A percentile compares a stretch with the other conserved stretches of the same genome.
Evolutionary conservation across 2,888 invertebrate species (phyloP).

Genomic region (Lithosia quadra): DNA sequence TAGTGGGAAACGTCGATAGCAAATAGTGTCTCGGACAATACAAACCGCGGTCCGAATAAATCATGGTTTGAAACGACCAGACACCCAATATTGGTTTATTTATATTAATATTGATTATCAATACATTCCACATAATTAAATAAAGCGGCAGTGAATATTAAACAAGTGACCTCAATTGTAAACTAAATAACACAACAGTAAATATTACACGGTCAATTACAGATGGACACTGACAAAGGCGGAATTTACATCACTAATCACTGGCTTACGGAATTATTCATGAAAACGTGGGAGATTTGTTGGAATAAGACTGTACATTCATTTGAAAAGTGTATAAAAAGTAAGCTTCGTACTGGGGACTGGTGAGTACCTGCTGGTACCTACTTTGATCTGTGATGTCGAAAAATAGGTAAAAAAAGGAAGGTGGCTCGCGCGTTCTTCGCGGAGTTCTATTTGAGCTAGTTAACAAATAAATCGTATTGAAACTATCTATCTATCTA

Average conservation of each 20-base stretch:
- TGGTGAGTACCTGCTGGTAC: too few relatives aligned
- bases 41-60: too few relatives aligned
- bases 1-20: too few relatives aligned
- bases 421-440: too few relatives aligned
- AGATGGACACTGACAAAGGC: constrained; percentile 3
- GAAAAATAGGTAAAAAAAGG: too few relatives aligned
- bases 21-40: too few relatives aligned
- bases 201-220: neutral
- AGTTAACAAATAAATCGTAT: too few relatives aligned
- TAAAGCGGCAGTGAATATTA: neutral
- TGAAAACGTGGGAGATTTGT: neutral
- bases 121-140: constrained; percentile 1
- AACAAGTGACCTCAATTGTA: neutral
- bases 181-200: constrained; percentile 2
- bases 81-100: too few relatives aligned
- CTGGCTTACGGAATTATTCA: constrained; percentile 4
- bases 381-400: neutral
- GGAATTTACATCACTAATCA: constrained; percentile 1
- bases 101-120: neutral
- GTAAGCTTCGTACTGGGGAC: neutral
- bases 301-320: neutral
- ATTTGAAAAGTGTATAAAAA: neutral
- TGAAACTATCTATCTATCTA: too few relatives aligned
- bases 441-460: too few relatives aligned
- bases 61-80: too few relatives aligned